Base-by-base conservation (phyloP, 30 jellyfish, hydroid and myxozoan species). In the Rhopilema esculentum region DNA sequence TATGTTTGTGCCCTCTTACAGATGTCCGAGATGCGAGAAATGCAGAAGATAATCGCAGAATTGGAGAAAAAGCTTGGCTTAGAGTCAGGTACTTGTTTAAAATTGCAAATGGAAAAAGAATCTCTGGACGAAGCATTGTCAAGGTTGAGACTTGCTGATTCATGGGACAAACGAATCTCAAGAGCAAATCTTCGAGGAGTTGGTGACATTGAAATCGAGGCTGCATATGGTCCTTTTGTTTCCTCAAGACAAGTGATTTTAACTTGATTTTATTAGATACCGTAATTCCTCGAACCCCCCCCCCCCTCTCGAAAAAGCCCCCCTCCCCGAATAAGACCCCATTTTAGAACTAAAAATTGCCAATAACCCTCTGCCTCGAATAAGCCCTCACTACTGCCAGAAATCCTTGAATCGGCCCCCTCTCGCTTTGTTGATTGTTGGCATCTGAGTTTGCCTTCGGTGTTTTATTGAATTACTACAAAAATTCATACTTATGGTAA, bases 41-140 rank as follows among this genome's bases (percentile, higher is more conserved):
- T 93, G 89, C 91, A 93, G 68, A 87, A 75, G 31, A 49, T 88
- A 8, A 93, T 88, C 52, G 83, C 77, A 8, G 81, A 93, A 70
- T 82, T 93, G 87, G 98, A 88, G 68, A 87, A 72, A 29, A 87
- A 88, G 67, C 84, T 89, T 19, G 97, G 91, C 9, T 32, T 88
- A 22, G 98, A 87, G 31, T 69, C 90, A 4, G 97, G 96, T 17
- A 88, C 86, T 26, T 88, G 97, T 64, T 26, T 88, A 83, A 68
- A 88, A 21, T 67, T 93, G 78, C 97, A 89, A 63, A 83, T 87
- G 92, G 97, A 93, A 68, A 93, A 89, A 23, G 95, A 93, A 31
- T 77, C 92, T 0, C 57, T 88, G 15, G 97, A 88, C 70, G 95
- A 88, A 23, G 95, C 93, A 16, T 31, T 88, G 24, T 71, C 90